phyloP scores from a whole-genome alignment of 1,140 invertebrate genomes.

The Macrosteles quadrilineatus region DNA sequence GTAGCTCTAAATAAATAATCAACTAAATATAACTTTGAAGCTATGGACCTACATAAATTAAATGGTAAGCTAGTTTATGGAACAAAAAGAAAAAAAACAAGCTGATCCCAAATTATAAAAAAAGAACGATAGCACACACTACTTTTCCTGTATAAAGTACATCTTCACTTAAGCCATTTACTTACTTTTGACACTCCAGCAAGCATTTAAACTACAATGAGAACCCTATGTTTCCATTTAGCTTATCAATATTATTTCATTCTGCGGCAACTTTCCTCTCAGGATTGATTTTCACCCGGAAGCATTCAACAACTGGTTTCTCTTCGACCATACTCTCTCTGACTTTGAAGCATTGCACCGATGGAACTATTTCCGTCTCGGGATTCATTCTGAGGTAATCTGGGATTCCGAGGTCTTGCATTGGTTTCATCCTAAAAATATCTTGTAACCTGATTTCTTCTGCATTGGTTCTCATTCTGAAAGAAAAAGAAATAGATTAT shows the following conservation, averaged over 20 bases:
- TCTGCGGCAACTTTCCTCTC: background rate
- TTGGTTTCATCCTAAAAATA: slow-evolving; percentile 1
- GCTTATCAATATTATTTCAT: background rate
- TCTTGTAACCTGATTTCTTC: background rate
- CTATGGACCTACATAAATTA: too few relatives aligned
- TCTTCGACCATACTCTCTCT: background rate
- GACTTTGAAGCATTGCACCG: background rate
- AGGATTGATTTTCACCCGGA: background rate
- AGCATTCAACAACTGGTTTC: slow-evolving; percentile 10
- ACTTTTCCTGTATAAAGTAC: too few relatives aligned
- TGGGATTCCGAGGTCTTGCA: background rate
- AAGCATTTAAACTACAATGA: too few relatives aligned
- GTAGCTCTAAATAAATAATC: too few relatives aligned
- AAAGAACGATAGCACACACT: too few relatives aligned
- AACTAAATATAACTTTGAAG: too few relatives aligned
- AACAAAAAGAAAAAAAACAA: too few relatives aligned
- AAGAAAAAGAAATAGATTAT: slow-evolving; percentile 7
- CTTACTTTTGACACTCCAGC: too few relatives aligned
- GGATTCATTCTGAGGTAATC: slow-evolving; percentile 12
- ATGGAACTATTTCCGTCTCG: background rate
- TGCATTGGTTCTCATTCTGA: background rate
- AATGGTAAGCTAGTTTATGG: too few relatives aligned
- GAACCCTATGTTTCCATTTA: too few relatives aligned
- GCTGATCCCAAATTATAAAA: too few relatives aligned
- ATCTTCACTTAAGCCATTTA: too few relatives aligned